Evolutionary conservation across 2,888 invertebrate species (phyloP), one percentile per base, ranked within the genome.

Genomic region (Mythimna pallens): DNA sequence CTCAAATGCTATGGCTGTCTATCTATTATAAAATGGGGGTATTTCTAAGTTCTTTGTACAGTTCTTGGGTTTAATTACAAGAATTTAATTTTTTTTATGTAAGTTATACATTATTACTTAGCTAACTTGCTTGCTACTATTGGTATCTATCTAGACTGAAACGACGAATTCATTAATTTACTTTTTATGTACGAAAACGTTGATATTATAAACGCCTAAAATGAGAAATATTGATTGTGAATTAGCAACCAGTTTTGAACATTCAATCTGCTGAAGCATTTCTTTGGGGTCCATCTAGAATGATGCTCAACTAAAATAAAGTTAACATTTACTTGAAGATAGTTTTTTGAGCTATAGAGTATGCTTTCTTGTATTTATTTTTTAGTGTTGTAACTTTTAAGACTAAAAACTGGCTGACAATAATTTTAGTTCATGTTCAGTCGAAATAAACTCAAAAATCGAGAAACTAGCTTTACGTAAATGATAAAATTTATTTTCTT

Each of bases 1-100:
- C 71, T 75, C 80, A 83, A 75, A 80, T 66, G 9, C 61, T 58
- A 59, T 74, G 36, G 59, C 58, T n/a, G n/a, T n/a, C n/a, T 50
- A 34, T 55, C 54, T 25, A 57, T 64, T 74, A 59, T 66, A 22
- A 62, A 71, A 70, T 65, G 25, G 25, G 9, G 64, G 30, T 70
- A 71, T 67, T 72, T 74, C 50, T 54, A 50, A 66, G 65, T 64
- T 65, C 22, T 58, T 65, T 76, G 73, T 84, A 65, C 62, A 65
- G 65, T 30, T 25, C 14, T 47, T 50, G 61, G 55, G 30, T 50
- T 10, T 59, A 43, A 59, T 76, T 72, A 40, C 66, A 70, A 70
- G 47, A 70, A 64, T 76, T 25, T 70, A 9, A 36, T 73, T 61
- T 61, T 30, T 71, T 80, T 30, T 71, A 66, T 64, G 9, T 68